These are phyloP conservation scores for Drosophila falleni DNA, from an alignment of 2,888 invertebrate species.

Conservation along the genomic window DNA sequence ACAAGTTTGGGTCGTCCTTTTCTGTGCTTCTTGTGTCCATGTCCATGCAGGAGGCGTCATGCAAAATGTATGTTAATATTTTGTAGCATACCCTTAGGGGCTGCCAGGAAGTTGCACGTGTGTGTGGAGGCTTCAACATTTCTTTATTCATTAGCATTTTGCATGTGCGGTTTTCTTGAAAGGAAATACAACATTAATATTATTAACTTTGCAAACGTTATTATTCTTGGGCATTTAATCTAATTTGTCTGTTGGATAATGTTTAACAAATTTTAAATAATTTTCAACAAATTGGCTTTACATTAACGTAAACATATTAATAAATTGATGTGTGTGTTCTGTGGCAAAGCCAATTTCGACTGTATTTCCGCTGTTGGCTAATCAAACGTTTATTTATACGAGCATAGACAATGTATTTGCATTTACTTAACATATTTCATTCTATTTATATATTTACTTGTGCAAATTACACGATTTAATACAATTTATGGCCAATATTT, in stretches of 20 bases:
- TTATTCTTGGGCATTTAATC: conserved; percentile 22
- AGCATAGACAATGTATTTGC: conserved; percentile 32
- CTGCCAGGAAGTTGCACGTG: conserved; percentile 5
- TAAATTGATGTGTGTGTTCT: no score
- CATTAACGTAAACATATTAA: conserved; percentile 17
- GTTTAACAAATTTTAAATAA: conserved; percentile 55
- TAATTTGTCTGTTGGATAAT: conserved; percentile 55
- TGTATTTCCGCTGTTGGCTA: conserved; percentile 36
- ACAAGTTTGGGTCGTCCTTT: conserved; percentile 53
- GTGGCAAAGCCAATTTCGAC: no score
- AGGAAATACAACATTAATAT: conserved; percentile 68
- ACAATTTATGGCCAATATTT: conserved; percentile 46
- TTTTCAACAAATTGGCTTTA: conserved; percentile 50
- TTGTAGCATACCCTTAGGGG: conserved; percentile 32
- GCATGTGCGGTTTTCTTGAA: conserved; percentile 31
- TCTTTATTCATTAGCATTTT: conserved; percentile 67
- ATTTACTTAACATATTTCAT: conserved; percentile 34
- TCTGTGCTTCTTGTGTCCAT: conserved; percentile 29
- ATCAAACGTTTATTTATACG: conserved; percentile 23
- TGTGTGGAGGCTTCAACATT: conserved; percentile 29
- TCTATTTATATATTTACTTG: conserved; percentile 14
- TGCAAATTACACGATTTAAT: conserved; percentile 34
- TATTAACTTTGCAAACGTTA: conserved; percentile 45
- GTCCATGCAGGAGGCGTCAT: conserved; percentile 31
- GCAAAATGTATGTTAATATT: conserved; percentile 57